Evolutionary conservation across 2,888 invertebrate genomes (phyloP).

Genomic region (Neria commutata): DNA sequence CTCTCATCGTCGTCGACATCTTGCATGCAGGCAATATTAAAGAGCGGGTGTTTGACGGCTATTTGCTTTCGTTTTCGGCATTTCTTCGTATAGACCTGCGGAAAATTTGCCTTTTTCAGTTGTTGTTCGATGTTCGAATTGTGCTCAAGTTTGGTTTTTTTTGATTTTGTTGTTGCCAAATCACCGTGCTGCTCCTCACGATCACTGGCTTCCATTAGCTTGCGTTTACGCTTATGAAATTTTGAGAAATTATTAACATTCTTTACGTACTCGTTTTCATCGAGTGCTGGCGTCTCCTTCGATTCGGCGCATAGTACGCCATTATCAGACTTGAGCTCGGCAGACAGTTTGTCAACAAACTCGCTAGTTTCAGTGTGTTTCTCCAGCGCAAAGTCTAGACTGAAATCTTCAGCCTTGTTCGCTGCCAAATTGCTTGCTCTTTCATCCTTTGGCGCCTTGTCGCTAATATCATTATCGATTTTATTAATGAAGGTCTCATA

Average conservation of each 20-base stretch:
- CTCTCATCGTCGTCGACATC: background rate
- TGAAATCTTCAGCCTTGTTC: background rate
- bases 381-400: too few species aligned
- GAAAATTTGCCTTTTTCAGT: conserved; percentile 7
- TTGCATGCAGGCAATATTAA: background rate
- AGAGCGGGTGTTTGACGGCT: background rate
- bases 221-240: conserved; percentile 51
- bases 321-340: too few species aligned
- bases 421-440: background rate
- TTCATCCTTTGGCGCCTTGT: background rate
- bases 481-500: conserved; percentile 56
- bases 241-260: conserved; percentile 45
- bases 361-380: background rate
- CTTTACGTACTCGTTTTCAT: conserved; percentile 32
- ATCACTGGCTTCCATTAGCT: conserved; percentile 33
- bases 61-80: conserved; percentile 25
- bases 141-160: background rate
- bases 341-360: background rate
- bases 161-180: background rate
- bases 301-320: too few species aligned
- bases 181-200: conserved; percentile 11
- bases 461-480: conserved; percentile 35
- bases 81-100: conserved; percentile 31
- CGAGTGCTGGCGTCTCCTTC: too few species aligned
- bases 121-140: background rate